Evolutionary conservation across 2,113 vertebrate genomes (phyloP), one percentile per base, ranked within the genome.

Genomic region (Xiphophorus couchianus): DNA sequence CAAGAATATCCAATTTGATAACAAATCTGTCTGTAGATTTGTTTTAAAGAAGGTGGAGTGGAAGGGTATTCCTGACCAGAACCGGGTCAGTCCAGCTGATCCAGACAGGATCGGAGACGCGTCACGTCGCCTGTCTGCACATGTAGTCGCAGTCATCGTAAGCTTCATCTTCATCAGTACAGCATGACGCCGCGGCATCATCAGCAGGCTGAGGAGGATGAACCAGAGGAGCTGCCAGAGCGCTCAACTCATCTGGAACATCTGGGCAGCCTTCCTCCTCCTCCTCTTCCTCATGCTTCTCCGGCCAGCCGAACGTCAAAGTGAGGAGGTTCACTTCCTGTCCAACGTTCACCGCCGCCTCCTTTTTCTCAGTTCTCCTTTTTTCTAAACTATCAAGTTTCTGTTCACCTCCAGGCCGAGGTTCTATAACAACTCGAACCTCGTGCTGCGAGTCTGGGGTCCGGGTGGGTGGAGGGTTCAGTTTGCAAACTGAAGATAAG

Each of bases 261-360:
- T 15, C 13, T 5, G 5, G 10, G 22, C 7, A 10, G 33, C 17
- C 17, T 19, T 48, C 44, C 15, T 48, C 44, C 1, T 11, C 67
- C 67, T 79, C 58, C 60, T 42, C n/a, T 19, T 61, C 25, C 12
- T 78, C 51, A n/a, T 48, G 31, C 48, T 68, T 28, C 0, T 62
- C 30, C 10, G 19, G 29, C 12, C 33, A 39, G 39, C 78, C 66
- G 0, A 91, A 90, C 1, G 69, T 90, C 35, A 93, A 69, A 0
- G 91, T 90, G 62, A 84, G 62, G 9, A 93, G 82, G 71, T 93
- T 83, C 10, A 93, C 91, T 1, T 76, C 72, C 31, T 9, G 48
- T 7, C 35, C 31, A 28, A 6, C 35, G 7, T 54, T 54, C 22
- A 58, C 25, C 0, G 4, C 19, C 7, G 5, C 19, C 66, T 15